A percentile compares a stretch with the other conserved stretches of the same genome.
These are phyloP conservation scores for Cyprinodon diabolis DNA, from an alignment of 2,797 vertebrate genomes.

Conservation along the genomic window DNA sequence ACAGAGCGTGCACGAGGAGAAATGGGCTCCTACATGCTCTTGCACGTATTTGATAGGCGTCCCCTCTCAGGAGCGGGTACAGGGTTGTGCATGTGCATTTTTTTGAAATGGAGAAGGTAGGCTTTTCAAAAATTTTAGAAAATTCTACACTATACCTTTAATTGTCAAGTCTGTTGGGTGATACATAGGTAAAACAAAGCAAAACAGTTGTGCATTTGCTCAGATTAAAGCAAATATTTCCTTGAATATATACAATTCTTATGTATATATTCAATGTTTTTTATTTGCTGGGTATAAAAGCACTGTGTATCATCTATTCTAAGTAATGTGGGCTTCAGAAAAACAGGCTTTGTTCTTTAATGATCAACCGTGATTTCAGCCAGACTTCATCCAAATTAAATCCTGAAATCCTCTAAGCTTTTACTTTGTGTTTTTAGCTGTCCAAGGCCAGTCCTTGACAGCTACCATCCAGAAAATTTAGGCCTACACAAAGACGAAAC, in stretches of 20 bases:
- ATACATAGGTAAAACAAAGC: conserved; percentile 25
- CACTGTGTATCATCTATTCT: neutral
- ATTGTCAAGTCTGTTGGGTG: conserved; percentile 24
- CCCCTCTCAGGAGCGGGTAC: too few species aligned
- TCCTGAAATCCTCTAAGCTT: neutral
- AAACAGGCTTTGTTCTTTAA: neutral
- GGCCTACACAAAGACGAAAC: too few species aligned
- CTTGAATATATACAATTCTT: neutral
- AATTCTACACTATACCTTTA: neutral
- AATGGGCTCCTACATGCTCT: too few species aligned
- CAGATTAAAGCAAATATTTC: neutral
- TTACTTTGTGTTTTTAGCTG: too few species aligned
- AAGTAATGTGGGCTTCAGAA: neutral
- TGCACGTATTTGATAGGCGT: too few species aligned
- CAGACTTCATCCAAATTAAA: neutral
- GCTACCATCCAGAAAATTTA: too few species aligned
- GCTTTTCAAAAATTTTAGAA: too few species aligned
- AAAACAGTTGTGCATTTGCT: neutral
- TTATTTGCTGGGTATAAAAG: neutral
- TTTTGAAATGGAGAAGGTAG: too few species aligned
- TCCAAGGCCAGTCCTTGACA: too few species aligned
- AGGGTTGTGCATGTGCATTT: too few species aligned
- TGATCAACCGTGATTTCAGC: neutral
- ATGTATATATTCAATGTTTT: neutral
- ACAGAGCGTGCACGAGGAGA: too few species aligned